phyloP scores from a whole-genome alignment of 2,797 vertebrate species.

The Numenius phaeopus region DNA sequence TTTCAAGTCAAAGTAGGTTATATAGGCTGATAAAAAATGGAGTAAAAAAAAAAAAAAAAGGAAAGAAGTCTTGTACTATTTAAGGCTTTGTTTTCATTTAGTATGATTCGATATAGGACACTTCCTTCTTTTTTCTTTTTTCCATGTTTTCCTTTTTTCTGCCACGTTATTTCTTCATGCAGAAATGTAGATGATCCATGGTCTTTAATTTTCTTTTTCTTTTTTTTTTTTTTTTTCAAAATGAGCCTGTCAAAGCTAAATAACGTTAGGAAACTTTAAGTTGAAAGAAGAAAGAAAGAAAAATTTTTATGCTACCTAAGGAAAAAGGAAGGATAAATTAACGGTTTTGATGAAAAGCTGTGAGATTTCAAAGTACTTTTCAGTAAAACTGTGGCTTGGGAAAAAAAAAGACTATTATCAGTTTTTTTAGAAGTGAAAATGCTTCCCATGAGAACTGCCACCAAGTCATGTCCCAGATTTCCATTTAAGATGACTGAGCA shows the following conservation, averaged over 20 bases:
- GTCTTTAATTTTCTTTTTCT: background rate
- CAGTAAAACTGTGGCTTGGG: background rate
- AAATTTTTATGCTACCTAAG: background rate
- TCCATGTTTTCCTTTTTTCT: background rate
- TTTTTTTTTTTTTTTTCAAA: background rate
- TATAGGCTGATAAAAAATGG: background rate
- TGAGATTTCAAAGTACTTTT: background rate
- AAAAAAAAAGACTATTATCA: background rate
- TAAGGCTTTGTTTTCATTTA: background rate
- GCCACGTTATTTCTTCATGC: background rate
- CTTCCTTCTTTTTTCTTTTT: background rate
- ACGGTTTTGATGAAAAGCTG: background rate
- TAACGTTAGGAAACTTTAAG: background rate
- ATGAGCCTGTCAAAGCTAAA: background rate
- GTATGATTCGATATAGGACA: background rate
- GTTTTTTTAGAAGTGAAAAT: background rate
- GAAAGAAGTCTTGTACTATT: background rate
- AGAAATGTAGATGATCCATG: background rate
- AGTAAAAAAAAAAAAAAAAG: background rate
- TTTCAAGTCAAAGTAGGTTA: background rate
- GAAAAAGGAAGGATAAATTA: background rate
- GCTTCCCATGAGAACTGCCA: background rate
- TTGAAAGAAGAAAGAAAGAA: background rate
- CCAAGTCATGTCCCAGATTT: background rate
- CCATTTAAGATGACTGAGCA: background rate